phyloP scores from a whole-genome alignment of 2,888 invertebrate genomes.

The Hetaerina titia region DNA sequence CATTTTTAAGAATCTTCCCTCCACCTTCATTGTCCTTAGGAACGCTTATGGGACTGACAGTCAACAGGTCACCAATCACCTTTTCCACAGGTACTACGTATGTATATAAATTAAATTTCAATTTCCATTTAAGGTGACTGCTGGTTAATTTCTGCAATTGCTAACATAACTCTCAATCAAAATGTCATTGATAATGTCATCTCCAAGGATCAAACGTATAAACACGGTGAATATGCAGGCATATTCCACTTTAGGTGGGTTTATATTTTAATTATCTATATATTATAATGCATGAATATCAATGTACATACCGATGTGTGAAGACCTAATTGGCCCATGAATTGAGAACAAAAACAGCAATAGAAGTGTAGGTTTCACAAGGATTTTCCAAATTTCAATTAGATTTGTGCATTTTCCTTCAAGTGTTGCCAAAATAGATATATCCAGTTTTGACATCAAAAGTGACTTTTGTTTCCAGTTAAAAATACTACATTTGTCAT shows the following conservation, averaged over 20 bases:
- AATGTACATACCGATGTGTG: not conserved
- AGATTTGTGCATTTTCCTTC: not conserved
- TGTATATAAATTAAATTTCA: too few relatives aligned
- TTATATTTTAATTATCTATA: not conserved
- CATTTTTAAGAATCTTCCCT: too few relatives aligned
- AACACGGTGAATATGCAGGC: constrained; percentile 79
- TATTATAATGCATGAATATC: not conserved
- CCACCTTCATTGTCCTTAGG: too few relatives aligned
- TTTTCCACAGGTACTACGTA: too few relatives aligned
- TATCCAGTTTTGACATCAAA: not conserved
- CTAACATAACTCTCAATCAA: constrained; percentile 78
- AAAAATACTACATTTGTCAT: too few relatives aligned
- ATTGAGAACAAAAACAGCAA: not conserved
- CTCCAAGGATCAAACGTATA: constrained; percentile 80
- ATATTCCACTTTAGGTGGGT: constrained; percentile 77
- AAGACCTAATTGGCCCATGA: not conserved
- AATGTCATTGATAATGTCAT: constrained; percentile 80
- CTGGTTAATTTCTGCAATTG: constrained; percentile 80
- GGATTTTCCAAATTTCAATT: not conserved
- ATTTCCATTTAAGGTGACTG: constrained; percentile 77
- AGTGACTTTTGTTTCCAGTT: too few relatives aligned
- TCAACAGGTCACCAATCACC: too few relatives aligned
- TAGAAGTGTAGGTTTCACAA: not conserved
- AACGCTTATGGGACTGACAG: too few relatives aligned
- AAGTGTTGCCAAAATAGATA: not conserved